phyloP scores from a whole-genome alignment of 1,140 invertebrate genomes.

The Drosophila pseudoananassae region DNA sequence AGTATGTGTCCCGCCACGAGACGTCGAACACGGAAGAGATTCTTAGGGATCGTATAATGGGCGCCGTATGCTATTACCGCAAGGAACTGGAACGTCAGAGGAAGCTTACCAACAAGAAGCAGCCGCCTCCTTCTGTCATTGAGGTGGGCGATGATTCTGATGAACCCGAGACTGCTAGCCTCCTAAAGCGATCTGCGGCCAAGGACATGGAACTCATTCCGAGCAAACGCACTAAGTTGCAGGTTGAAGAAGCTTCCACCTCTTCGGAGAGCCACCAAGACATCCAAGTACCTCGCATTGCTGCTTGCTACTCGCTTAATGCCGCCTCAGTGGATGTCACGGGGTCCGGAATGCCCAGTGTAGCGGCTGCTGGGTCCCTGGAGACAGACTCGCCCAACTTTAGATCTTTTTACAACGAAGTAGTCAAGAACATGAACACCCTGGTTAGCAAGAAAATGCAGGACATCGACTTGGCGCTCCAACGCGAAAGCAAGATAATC shows the following conservation, averaged over 20 bases:
- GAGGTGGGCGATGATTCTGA: conserved; percentile 62
- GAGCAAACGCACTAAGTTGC: conserved; percentile 28
- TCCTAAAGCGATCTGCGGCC: not conserved
- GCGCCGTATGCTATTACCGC: conserved; percentile 50
- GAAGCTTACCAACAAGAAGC: conserved; percentile 8
- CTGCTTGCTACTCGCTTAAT: conserved; percentile 66
- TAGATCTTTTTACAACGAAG: conserved; percentile 61
- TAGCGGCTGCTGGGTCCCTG: conserved; percentile 1
- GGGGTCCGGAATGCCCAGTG: conserved; percentile 17
- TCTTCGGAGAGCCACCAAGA: not conserved
- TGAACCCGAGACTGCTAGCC: conserved; percentile 13
- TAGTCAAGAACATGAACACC: conserved; percentile 76
- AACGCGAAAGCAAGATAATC: conserved; percentile 77
- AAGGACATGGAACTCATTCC: not conserved
- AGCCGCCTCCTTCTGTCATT: conserved; percentile 20
- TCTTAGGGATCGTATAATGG: conserved; percentile 36
- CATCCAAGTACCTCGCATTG: conserved; percentile 63
- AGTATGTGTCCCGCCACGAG: conserved; percentile 20
- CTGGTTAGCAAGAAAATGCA: conserved; percentile 82
- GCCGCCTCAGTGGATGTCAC: conserved; percentile 22
- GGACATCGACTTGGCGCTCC: conserved; percentile 75
- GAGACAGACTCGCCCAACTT: conserved; percentile 34
- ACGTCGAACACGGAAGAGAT: conserved; percentile 25
- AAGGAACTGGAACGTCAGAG: conserved; percentile 56
- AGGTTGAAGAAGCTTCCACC: not conserved